Conservation (phyloP, 2,113 vertebrate species). For the Bubalus kerabau region DNA sequence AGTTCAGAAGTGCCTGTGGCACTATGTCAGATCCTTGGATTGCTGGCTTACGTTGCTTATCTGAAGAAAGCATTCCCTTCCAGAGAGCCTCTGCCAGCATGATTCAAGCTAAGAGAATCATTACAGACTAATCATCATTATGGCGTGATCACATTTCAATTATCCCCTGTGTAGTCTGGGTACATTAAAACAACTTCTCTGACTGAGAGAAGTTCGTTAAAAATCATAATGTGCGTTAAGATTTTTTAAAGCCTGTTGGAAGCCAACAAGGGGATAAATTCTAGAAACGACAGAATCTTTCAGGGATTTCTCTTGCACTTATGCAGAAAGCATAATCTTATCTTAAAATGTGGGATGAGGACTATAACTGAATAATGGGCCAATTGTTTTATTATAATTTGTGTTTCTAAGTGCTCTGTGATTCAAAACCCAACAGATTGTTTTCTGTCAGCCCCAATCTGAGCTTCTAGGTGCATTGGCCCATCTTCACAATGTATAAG, state of each 20-base stretch:
- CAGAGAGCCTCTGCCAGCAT: neutral
- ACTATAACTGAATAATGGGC: neutral
- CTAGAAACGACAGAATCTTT: neutral
- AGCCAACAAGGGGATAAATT: neutral
- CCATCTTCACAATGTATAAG: neutral
- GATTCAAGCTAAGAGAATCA: conserved; percentile 4
- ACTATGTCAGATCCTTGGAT: neutral
- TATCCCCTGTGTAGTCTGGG: neutral
- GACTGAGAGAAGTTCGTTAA: conserved; percentile 41
- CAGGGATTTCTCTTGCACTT: neutral
- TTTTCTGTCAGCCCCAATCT: neutral
- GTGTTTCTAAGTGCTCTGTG: neutral
- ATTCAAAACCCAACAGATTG: neutral
- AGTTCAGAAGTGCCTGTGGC: neutral
- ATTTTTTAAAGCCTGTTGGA: neutral
- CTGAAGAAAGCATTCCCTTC: conserved; percentile 3
- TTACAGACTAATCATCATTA: conserved; percentile 36
- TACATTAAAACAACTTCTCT: conserved; percentile 34
- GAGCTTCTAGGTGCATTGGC: neutral
- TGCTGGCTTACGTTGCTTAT: neutral
- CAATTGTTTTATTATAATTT: neutral
- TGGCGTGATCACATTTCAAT: conserved; percentile 37
- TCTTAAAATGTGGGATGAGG: neutral
- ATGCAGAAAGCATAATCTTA: neutral
- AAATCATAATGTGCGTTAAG: neutral